Evolutionary conservation across 2,888 invertebrate species (phyloP), one percentile per base, ranked within the genome.

Genomic region (Chrysomela aeneicollis): DNA sequence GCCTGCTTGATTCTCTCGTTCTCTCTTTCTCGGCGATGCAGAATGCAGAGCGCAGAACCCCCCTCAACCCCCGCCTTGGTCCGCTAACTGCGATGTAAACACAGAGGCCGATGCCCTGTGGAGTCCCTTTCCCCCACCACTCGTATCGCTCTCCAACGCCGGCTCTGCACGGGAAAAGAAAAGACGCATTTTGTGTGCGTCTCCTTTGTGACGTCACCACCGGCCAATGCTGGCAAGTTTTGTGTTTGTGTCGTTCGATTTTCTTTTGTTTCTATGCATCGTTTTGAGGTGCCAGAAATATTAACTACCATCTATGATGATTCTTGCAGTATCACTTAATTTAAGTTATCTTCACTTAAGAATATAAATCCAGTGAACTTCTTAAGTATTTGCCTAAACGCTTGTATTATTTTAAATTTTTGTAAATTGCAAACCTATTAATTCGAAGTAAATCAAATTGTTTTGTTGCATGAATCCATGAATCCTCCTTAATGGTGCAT

Each of bases 51-150:
- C n/a, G 49, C 21, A 5, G 1, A 5, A 10, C 10, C 49, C 22
- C 57, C 30, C 32, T 54, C 69, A 67, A 64, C 72, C 72, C 74
- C 71, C 74, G 71, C 77, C 79, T 6, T 26, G 6, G 26, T 26
- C 78, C 76, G 74, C 75, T 77, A 32, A 51, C 54, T 32, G 75
- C 79, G 81, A 81, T 81, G 81, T 81, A 81, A 81, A 81, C 79
- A 80, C 78, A 78, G 76, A 74, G 80, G 76, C 77, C 81, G 78
- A 80, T 76, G 80, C 71, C 78, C 79, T 73, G 70, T 58, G 61
- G 61, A 61, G 63, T 67, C 70, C 66, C 66, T 70, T 64, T 62
- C 62, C 67, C 68, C 63, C 54, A 59, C 57, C 63, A 68, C 70
- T 30, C 21, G 8, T 17, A 19, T 35, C 37, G 32, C 15, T 32